phyloP scores from a whole-genome alignment of 2,113 vertebrate species.

The Calidris pygmaea region DNA sequence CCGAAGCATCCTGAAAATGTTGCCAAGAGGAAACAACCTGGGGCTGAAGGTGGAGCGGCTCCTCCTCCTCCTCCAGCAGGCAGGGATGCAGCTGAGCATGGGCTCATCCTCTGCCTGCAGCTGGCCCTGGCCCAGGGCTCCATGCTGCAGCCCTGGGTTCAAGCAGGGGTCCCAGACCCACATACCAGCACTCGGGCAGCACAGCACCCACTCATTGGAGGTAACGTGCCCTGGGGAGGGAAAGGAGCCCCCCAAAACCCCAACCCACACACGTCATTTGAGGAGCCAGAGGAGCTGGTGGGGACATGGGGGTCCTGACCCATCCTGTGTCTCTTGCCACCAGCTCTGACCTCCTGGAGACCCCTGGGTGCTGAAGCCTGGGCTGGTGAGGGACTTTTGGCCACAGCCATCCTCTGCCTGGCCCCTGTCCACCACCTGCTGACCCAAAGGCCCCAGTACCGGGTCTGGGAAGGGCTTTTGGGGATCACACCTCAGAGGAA shows the following conservation, averaged over 20 bases:
- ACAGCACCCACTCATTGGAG: neutral
- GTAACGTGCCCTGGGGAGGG: neutral
- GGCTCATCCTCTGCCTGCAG: neutral
- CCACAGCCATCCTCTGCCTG: neutral
- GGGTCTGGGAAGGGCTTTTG: neutral
- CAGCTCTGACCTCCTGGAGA: neutral
- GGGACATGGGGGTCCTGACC: neutral
- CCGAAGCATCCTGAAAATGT: conserved; percentile 53
- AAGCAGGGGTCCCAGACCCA: neutral
- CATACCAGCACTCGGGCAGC: neutral
- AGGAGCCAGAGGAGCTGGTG: neutral
- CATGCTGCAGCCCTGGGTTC: too few species aligned
- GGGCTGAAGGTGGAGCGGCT: neutral
- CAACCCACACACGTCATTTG: too few species aligned
- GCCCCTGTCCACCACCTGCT: neutral
- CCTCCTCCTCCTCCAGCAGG: neutral
- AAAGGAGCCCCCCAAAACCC: neutral
- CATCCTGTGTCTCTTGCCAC: neutral
- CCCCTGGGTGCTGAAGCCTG: neutral
- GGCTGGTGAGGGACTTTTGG: neutral
- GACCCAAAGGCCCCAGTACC: neutral
- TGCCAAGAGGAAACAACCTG: conserved; percentile 16
- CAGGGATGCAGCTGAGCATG: neutral
- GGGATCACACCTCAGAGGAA: neutral
- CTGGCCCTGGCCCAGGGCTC: neutral